These are phyloP conservation scores for Sinopyrophorus schimmeli DNA, from an alignment of 2,888 invertebrate species.

Conservation along the genomic window DNA sequence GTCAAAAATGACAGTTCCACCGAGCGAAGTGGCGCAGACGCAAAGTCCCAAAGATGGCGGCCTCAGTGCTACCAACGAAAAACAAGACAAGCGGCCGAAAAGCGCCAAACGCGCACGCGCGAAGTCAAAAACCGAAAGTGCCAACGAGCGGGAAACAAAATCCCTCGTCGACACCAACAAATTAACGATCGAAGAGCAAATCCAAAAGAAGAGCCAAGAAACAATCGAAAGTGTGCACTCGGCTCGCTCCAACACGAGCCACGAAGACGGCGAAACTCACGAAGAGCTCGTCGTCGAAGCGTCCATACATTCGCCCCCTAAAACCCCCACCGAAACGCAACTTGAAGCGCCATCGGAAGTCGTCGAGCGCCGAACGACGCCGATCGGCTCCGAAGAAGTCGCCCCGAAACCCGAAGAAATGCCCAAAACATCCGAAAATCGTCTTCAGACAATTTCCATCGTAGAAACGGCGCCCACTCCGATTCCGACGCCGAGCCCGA, in stretches of 20 bases:
- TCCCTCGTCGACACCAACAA: neutral
- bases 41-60: constrained; percentile 2
- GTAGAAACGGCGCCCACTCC: no score
- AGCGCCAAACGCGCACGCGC: constrained; percentile 37
- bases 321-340: no score
- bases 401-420: no score
- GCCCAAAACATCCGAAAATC: no score
- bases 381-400: constrained; percentile 15
- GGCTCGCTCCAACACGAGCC: constrained; percentile 47
- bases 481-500: no score
- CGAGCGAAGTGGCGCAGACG: neutral
- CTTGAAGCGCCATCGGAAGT: no score
- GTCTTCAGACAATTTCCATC: no score
- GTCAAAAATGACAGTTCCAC: neutral
- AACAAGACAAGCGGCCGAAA: constrained; percentile 39
- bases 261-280: constrained; percentile 48
- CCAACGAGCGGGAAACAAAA: neutral
- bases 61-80: constrained; percentile 32
- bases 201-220: neutral
- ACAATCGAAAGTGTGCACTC: constrained; percentile 9
- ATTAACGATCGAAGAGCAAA: neutral
- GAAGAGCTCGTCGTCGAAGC: constrained; percentile 50
- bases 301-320: constrained; percentile 51
- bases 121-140: neutral
- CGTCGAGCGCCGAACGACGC: constrained; percentile 9